Percentiles rank a stretch among this genome's conserved stretches.
Conservation (phyloP, 2,797 vertebrate genomes). For the Xenops minutus region DNA sequence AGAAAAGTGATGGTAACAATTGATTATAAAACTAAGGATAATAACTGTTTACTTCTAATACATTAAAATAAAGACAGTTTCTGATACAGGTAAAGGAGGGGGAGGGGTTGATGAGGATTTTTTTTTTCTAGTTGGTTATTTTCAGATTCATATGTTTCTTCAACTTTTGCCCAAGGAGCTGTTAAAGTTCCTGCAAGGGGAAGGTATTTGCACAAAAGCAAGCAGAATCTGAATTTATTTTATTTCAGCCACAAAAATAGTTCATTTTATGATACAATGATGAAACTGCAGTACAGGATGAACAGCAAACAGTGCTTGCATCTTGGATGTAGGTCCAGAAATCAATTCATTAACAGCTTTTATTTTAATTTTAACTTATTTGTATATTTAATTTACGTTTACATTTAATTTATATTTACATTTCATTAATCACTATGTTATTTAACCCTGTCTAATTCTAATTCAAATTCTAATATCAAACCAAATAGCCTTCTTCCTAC, state of each 20-base stretch:
- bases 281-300: background rate
- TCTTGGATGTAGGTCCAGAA: background rate
- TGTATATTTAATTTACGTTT: background rate
- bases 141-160: background rate
- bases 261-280: background rate
- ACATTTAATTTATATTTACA: background rate
- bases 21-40: background rate
- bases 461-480: background rate
- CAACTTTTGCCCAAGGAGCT: background rate
- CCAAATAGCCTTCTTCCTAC: background rate
- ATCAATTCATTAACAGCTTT: background rate
- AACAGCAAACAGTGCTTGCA: background rate
- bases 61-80: background rate
- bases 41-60: background rate
- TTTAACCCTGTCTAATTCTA: background rate
- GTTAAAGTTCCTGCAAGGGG: background rate
- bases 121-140: background rate
- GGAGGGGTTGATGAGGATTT: accelerated
- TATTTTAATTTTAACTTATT: background rate
- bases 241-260: background rate
- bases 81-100: background rate
- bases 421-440: background rate
- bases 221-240: background rate
- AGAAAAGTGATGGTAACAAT: background rate
- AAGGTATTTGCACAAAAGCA: background rate